phyloP scores from a whole-genome alignment of 2,797 vertebrate species.

The Chelon labrosus region DNA sequence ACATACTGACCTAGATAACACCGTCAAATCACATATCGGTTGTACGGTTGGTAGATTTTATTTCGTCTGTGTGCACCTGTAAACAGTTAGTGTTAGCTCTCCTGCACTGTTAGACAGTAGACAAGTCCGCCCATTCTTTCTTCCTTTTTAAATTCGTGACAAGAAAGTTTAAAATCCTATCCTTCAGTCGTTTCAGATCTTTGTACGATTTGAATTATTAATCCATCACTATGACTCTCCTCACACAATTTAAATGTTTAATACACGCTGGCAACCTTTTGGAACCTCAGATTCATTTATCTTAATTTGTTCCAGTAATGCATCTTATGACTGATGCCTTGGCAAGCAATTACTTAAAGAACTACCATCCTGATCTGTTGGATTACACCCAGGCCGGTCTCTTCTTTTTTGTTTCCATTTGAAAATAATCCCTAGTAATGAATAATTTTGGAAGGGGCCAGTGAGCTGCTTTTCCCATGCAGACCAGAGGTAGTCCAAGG shows the following conservation, averaged over 20 bases:
- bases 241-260: constrained; percentile 52
- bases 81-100: constrained; percentile 29
- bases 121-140: constrained; percentile 3
- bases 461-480: constrained; percentile 15
- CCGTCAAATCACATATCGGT: constrained; percentile 14
- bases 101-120: constrained; percentile 14
- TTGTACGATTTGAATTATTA: constrained; percentile 40
- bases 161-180: constrained; percentile 20
- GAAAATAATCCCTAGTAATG: constrained; percentile 13
- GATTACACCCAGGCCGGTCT: constrained; percentile 15
- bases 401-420: constrained; percentile 29
- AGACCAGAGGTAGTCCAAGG: constrained; percentile 34
- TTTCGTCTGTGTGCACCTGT: constrained; percentile 17
- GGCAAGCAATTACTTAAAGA: constrained; percentile 3
- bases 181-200: constrained; percentile 13
- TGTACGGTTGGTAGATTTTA: constrained; percentile 17
- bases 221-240: constrained; percentile 37
- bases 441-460: constrained; percentile 8
- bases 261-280: constrained; percentile 23
- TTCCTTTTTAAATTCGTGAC: constrained; percentile 14
- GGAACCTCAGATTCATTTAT: constrained; percentile 23
- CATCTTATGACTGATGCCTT: constrained; percentile 27
- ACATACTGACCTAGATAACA: constrained; percentile 57
- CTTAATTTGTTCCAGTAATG: constrained; percentile 39
- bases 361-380: constrained; percentile 10